Conservation (phyloP, 2,797 vertebrate genomes). For the Scomberomorus guttatus region DNA sequence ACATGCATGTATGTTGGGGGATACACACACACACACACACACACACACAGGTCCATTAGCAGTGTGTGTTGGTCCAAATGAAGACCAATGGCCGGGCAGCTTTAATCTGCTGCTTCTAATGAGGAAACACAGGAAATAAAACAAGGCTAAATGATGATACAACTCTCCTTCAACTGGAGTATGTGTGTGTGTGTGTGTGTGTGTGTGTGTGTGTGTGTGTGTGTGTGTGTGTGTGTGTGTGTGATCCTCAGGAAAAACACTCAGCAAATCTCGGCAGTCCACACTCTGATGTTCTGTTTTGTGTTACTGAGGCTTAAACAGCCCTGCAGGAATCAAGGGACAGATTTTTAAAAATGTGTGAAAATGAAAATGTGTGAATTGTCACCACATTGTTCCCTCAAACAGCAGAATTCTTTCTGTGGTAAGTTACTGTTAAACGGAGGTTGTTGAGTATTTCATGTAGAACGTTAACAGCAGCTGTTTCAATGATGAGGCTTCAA, state of each 20-base stretch:
- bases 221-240: slow-evolving; percentile 41
- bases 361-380: too few species aligned
- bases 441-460: too few species aligned
- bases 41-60: slow-evolving; percentile 71
- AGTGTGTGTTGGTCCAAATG: slow-evolving; percentile 90
- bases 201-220: slow-evolving; percentile 40
- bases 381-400: background rate
- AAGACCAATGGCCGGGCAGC: slow-evolving; percentile 92
- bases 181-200: slow-evolving; percentile 64
- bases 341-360: too few species aligned
- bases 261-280: background rate
- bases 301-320: background rate
- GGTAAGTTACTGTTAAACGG: too few species aligned
- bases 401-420: background rate
- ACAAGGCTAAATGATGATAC: slow-evolving; percentile 91
- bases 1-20: slow-evolving; percentile 8
- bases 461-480: too few species aligned
- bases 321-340: too few species aligned
- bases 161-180: slow-evolving; percentile 84
- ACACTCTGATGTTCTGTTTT: slow-evolving; percentile 17
- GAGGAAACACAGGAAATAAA: slow-evolving; percentile 90
- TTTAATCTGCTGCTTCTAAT: slow-evolving; percentile 90
- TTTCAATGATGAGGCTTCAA: too few species aligned
- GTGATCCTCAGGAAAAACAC: slow-evolving; percentile 33
- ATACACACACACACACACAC: slow-evolving; percentile 42